A percentile compares a stretch with the other conserved stretches of the same genome.
Conservation (phyloP, 2,888 invertebrate species). For the Eupithecia exiguata region DNA sequence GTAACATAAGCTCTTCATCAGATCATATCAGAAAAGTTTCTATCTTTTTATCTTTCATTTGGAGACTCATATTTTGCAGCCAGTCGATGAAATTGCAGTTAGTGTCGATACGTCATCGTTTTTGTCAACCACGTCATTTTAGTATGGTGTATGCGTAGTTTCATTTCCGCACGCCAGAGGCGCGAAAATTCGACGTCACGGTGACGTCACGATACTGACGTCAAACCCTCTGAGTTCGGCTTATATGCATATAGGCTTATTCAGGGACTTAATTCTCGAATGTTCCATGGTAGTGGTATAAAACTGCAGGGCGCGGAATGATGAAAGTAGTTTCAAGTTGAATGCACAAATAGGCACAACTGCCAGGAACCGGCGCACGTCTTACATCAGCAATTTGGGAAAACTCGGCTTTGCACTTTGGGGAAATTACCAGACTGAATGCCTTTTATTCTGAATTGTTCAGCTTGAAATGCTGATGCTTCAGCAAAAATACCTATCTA, state of each 20-base stretch:
- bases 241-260: background rate
- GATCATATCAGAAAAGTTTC: no score
- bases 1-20: no score
- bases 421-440: slow-evolving; percentile 37
- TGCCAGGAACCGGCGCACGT: slow-evolving; percentile 43
- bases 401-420: slow-evolving; percentile 40
- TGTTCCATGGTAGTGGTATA: slow-evolving; percentile 11
- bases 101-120: no score
- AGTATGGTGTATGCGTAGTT: no score
- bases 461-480: slow-evolving; percentile 2
- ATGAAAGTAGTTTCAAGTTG: slow-evolving; percentile 59
- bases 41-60: no score
- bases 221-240: no score
- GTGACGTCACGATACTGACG: no score
- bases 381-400: slow-evolving; percentile 35
- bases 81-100: no score
- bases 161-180: no score
- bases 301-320: slow-evolving; percentile 48
- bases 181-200: no score
- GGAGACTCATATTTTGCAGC: no score
- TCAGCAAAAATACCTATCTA: background rate
- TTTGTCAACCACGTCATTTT: no score
- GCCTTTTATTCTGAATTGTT: slow-evolving; percentile 19
- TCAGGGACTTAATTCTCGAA: background rate
- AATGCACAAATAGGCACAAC: slow-evolving; percentile 59